Evolutionary conservation across 2,888 invertebrate genomes (phyloP).

Genomic region (Agonopterix arenella): DNA sequence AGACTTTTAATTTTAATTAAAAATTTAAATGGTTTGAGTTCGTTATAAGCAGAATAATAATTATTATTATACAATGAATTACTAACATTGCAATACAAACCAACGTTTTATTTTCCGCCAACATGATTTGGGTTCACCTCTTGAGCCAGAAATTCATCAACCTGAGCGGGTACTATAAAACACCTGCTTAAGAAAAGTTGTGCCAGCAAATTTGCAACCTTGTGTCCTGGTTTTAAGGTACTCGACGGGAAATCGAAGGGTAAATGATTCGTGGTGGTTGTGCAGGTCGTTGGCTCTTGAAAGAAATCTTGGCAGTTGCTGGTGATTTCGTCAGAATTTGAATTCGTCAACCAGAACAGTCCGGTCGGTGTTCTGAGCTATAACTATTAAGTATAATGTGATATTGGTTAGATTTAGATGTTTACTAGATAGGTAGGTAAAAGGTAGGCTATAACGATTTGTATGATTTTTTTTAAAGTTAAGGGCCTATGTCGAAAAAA

Average conservation of each 20-base stretch:
- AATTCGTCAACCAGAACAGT: conserved; percentile 58
- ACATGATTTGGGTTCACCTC: conserved; percentile 29
- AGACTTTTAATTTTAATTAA: no score
- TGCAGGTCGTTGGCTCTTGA: conserved; percentile 65
- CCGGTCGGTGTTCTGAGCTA: conserved; percentile 6
- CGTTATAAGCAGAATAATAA: conserved; percentile 11
- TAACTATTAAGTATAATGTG: no score
- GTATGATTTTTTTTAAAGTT: no score
- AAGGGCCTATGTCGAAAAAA: no score
- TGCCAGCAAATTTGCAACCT: no score
- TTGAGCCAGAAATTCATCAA: conserved; percentile 42
- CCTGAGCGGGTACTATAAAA: conserved; percentile 19
- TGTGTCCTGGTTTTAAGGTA: no score
- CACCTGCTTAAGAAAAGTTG: no score
- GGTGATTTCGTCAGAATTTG: conserved; percentile 60
- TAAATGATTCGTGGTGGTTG: conserved; percentile 24
- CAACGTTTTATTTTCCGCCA: conserved; percentile 28
- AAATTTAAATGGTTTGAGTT: not conserved
- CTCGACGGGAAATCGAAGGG: not conserved
- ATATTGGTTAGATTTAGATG: no score
- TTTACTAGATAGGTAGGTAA: no score
- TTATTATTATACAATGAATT: not conserved
- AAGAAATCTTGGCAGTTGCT: conserved; percentile 66
- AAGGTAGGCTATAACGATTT: no score
- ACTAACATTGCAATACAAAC: not conserved